Evolutionary conservation across 2,888 invertebrate species (phyloP).

Genomic region (Caenorhabditis wallacei): DNA sequence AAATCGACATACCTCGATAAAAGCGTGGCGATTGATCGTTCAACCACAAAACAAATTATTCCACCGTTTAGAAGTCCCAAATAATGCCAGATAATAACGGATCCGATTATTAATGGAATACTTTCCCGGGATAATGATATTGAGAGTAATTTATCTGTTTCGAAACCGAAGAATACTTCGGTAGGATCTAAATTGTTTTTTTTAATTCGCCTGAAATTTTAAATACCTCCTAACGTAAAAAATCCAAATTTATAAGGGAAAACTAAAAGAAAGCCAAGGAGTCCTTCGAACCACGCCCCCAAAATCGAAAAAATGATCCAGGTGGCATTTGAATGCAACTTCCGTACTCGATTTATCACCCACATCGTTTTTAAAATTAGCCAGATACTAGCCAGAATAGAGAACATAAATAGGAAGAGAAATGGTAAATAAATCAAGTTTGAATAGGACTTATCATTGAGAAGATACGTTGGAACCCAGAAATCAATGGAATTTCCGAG

Average conservation of each 20-base stretch:
- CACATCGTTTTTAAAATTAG: neutral
- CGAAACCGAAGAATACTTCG: conserved; percentile 10
- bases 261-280: neutral
- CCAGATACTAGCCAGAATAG: neutral
- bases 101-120: conserved; percentile 18
- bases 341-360: neutral
- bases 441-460: conserved; percentile 19
- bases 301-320: conserved; percentile 8
- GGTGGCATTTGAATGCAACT: conserved; percentile 24
- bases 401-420: neutral
- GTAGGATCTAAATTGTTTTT: conserved; percentile 5
- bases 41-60: conserved; percentile 20
- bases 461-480: conserved; percentile 22
- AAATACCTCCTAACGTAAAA: neutral
- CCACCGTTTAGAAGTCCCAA: conserved; percentile 21
- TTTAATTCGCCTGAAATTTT: neutral
- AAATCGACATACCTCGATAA: neutral
- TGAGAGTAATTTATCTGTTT: neutral
- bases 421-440: neutral
- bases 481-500: conserved; percentile 14
- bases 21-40: conserved; percentile 19
- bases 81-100: conserved; percentile 35
- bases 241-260: conserved; percentile 34
- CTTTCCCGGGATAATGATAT: conserved; percentile 8
- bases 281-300: conserved; percentile 24